phyloP scores from a whole-genome alignment of 1,140 invertebrate species.

The Cyphomyrmex costatus region DNA sequence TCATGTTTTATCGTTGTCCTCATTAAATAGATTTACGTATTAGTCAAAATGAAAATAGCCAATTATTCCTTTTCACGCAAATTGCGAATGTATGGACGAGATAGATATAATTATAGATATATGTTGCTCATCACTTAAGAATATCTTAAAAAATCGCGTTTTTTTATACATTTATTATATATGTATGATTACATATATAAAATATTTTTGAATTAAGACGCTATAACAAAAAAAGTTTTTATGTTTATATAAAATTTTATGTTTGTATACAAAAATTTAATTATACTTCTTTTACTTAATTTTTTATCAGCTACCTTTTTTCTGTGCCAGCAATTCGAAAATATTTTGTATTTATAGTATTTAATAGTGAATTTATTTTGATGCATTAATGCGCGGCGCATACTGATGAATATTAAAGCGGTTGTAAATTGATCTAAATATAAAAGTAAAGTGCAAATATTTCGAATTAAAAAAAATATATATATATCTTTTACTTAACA shows the following conservation, averaged over 20 bases:
- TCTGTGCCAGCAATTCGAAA: neutral
- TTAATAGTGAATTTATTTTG: neutral
- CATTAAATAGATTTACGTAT: slow-evolving; percentile 50
- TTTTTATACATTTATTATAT: neutral
- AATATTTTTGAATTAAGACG: too few relatives aligned
- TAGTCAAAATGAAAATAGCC: neutral
- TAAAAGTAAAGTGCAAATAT: too few relatives aligned
- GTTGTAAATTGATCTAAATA: too few relatives aligned
- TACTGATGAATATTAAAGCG: too few relatives aligned
- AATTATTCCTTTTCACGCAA: slow-evolving; percentile 13
- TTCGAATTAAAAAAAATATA: too few relatives aligned
- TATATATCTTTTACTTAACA: too few relatives aligned
- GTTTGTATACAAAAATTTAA: neutral
- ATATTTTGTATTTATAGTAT: slow-evolving; percentile 17
- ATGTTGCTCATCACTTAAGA: neutral
- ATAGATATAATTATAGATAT: neutral
- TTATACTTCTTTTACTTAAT: neutral
- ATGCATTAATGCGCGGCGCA: too few relatives aligned
- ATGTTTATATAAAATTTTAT: too few relatives aligned
- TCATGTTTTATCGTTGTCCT: neutral
- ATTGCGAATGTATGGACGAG: neutral
- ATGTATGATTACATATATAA: too few relatives aligned
- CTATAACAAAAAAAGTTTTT: too few relatives aligned
- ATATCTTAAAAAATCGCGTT: neutral
- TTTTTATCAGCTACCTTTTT: neutral